phyloP scores from a whole-genome alignment of 2,888 invertebrate genomes.

The Athrips mouffetella region DNA sequence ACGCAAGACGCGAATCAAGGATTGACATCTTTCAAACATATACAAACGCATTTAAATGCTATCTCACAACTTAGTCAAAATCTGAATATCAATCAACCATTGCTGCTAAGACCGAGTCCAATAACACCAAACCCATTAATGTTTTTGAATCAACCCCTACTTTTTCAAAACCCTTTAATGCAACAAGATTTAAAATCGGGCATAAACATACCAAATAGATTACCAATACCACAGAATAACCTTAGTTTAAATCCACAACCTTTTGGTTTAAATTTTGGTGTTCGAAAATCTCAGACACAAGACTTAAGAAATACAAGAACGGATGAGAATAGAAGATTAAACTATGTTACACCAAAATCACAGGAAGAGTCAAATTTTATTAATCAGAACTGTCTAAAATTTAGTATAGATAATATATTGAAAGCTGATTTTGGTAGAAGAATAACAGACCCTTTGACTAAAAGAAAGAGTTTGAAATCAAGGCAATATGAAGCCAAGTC shows the following conservation, averaged over 20 bases:
- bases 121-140: slow-evolving; percentile 71
- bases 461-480: slow-evolving; percentile 69
- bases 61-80: slow-evolving; percentile 81
- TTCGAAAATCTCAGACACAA: slow-evolving; percentile 40
- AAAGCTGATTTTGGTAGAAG: slow-evolving; percentile 90
- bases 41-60: slow-evolving; percentile 83
- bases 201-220: slow-evolving; percentile 42
- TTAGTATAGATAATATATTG: slow-evolving; percentile 92
- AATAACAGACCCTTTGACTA: slow-evolving; percentile 83
- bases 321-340: slow-evolving; percentile 56
- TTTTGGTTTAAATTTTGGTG: slow-evolving; percentile 56
- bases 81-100: slow-evolving; percentile 60
- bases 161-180: slow-evolving; percentile 66
- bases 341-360: slow-evolving; percentile 52
- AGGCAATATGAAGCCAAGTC: slow-evolving; percentile 47
- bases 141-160: slow-evolving; percentile 69
- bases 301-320: slow-evolving; percentile 44
- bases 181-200: slow-evolving; percentile 59
- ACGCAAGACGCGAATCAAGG: slow-evolving; percentile 49
- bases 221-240: slow-evolving; percentile 53
- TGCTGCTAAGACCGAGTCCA: slow-evolving; percentile 66
- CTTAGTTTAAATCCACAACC: slow-evolving; percentile 46
- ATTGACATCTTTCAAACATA: slow-evolving; percentile 80
- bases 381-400: slow-evolving; percentile 82
- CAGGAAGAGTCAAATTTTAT: slow-evolving; percentile 64